Conservation (phyloP, 2,113 vertebrate species). For the Silurus asotus region DNA sequence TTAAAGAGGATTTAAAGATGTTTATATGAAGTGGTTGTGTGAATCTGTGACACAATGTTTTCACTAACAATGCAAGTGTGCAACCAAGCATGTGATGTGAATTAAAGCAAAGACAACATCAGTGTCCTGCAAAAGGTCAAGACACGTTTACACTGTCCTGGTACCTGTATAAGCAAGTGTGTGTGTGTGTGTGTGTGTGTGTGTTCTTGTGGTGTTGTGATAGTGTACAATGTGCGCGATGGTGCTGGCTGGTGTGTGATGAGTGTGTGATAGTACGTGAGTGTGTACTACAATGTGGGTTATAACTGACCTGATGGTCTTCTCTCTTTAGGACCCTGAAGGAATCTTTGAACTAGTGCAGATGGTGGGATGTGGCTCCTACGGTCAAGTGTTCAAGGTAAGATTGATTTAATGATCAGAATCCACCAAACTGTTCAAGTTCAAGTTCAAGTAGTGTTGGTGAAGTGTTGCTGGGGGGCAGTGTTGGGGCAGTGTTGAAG, state of each 20-base stretch:
- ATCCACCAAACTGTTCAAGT: not conserved
- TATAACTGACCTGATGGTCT: not conserved
- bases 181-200: not conserved
- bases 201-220: not conserved
- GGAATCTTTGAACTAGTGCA: not conserved
- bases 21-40: no score
- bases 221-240: not conserved
- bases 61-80: not conserved
- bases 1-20: no score
- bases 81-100: not conserved
- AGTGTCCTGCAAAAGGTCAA: not conserved
- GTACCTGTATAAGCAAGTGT: not conserved
- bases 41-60: not conserved
- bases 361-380: conserved; percentile 11
- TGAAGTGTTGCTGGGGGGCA: no score
- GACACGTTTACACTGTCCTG: not conserved
- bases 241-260: not conserved
- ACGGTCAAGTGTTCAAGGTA: conserved; percentile 21
- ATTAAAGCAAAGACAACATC: not conserved
- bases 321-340: not conserved
- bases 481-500: no score
- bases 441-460: no score
- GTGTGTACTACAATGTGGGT: not conserved
- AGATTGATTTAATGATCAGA: not conserved
- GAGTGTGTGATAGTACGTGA: not conserved